phyloP scores from a whole-genome alignment of 2,888 invertebrate genomes.

The Meandrusa payeni region DNA sequence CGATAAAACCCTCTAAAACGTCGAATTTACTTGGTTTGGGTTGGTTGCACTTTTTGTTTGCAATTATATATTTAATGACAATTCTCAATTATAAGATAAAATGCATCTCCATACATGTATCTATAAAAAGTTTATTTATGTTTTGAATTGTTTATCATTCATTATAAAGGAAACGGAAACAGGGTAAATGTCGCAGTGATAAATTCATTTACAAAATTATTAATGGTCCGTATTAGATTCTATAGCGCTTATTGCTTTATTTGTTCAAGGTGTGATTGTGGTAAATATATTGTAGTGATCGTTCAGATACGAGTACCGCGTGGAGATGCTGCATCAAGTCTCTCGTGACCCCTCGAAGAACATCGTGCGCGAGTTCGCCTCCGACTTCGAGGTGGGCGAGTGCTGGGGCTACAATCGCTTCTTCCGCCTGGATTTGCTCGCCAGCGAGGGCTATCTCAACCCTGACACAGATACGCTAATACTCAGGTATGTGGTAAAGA shows the following conservation, averaged over 20 bases:
- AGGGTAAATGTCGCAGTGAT: no score
- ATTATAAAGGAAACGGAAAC: no score
- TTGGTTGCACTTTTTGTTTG: no score
- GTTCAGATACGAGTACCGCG: constrained; percentile 93
- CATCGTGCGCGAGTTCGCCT: constrained; percentile 96
- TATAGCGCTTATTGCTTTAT: constrained; percentile 6
- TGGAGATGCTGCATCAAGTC: constrained; percentile 96
- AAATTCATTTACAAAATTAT: no score
- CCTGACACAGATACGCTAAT: constrained; percentile 91
- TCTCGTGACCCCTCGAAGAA: constrained; percentile 91
- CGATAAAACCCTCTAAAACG: no score
- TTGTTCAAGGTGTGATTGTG: constrained; percentile 7
- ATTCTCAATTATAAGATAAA: no score
- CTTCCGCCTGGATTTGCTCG: constrained; percentile 93
- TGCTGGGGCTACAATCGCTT: constrained; percentile 98
- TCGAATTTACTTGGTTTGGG: no score
- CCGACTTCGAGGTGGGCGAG: constrained; percentile 97
- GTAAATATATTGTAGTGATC: constrained; percentile 65
- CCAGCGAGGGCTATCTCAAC: constrained; percentile 94
- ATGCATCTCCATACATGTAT: no score
- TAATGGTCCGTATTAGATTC: not conserved
- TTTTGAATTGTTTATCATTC: no score
- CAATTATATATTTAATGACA: no score
- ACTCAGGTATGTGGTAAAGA: constrained; percentile 80
- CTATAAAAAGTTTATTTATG: no score